A percentile compares a stretch with the other conserved stretches of the same genome.
Conservation (phyloP, 2,113 vertebrate genomes). For the Pelusios castaneus region DNA sequence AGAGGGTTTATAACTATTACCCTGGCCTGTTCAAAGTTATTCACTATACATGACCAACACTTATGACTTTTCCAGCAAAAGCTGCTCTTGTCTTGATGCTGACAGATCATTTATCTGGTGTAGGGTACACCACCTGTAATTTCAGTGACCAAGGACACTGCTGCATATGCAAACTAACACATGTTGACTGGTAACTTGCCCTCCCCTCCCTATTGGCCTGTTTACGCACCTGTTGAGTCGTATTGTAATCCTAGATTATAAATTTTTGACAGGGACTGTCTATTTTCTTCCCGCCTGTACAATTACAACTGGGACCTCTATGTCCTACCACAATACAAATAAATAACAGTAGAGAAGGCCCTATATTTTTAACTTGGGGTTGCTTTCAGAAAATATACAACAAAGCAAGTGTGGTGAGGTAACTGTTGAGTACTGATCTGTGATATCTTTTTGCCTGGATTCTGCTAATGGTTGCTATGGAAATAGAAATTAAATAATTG, state of each 20-base stretch:
- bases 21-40: background rate
- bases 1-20: background rate
- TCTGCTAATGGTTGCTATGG: conserved; percentile 42
- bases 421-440: background rate
- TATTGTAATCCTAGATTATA: background rate
- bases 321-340: background rate
- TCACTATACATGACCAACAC: background rate
- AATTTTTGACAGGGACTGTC: background rate
- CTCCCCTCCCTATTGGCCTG: background rate
- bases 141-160: background rate
- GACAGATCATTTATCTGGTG: fast-evolving
- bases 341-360: background rate
- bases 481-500: conserved; percentile 58
- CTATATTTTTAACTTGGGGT: background rate
- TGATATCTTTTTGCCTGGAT: background rate
- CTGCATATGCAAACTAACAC: fast-evolving
- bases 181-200: background rate
- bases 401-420: background rate
- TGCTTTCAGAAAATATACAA: background rate
- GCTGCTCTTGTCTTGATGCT: background rate
- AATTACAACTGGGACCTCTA: background rate
- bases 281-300: background rate
- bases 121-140: background rate
- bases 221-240: background rate
- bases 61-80: background rate